Evolutionary conservation across 2,113 vertebrate species (phyloP), one percentile per base, ranked within the genome.

Genomic region (Psephotus haematonotus): DNA sequence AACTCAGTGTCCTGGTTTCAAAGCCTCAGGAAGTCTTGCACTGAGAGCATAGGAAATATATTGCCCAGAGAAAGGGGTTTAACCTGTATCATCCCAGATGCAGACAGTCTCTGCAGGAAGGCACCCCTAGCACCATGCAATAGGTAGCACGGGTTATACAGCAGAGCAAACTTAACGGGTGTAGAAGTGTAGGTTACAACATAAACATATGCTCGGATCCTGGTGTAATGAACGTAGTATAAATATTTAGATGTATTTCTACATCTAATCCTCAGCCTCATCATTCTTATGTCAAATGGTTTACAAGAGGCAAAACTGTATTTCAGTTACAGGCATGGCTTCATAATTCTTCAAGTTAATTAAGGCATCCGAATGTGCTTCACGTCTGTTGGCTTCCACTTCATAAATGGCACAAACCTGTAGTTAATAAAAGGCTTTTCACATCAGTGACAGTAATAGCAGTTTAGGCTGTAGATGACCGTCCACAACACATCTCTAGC

Each of bases 161-260:
- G 91, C 65, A 75, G 29, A 50, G 50, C 27, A 50, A 43, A 67
- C 70, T 57, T 23, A 88, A 55, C 5, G 0, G 60, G 33, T 60
- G 35, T 55, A 43, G 31, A 84, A 95, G 77, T 76, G 60, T 86
- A 76, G 89, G 39, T 89, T 91, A 68, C 52, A 87, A n/a, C 17
- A 84, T 50, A 88, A 89, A 86, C 86, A 74, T n/a, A 28, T 2
- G 9, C 69, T 97, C 69, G 68, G 57, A 91, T 49, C 60, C 43
- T 67, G 49, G 16, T 79, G 65, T 93, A 90, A 75, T 68, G 88
- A 94, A 71, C 0, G 0, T 70, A 86, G 60, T 67, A 55, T 86
- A 97, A 96, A 95, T 95, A 95, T 97, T 96, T 94, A 86, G 91
- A 92, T 86, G 77, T 93, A 53, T 96, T 84, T 60, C 77, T 94